Evolutionary conservation across 23 tunicate species (phyloP).

Genomic region (Botrylloides violaceus): DNA sequence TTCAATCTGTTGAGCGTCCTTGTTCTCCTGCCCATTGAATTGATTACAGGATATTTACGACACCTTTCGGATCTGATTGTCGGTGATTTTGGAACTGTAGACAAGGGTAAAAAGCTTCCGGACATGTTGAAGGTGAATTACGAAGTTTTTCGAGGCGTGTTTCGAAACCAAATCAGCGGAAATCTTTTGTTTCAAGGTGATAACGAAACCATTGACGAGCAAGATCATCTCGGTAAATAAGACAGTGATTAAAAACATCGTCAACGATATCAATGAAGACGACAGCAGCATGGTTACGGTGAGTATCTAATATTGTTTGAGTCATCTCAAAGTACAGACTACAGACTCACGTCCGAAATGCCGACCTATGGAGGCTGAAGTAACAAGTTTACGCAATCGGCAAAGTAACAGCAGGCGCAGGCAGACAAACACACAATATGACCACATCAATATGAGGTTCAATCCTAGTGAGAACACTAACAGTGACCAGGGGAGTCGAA

Average conservation of each 20-base stretch:
- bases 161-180: no score
- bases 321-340: no score
- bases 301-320: no score
- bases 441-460: no score
- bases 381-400: no score
- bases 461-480: no score
- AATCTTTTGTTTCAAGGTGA: slow-evolving; percentile 34
- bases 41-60: slow-evolving; percentile 42
- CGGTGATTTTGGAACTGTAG: slow-evolving; percentile 30
- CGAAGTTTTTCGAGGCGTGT: no score
- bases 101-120: slow-evolving; percentile 37
- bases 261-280: slow-evolving; percentile 31
- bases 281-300: slow-evolving; percentile 71
- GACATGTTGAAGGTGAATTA: slow-evolving; percentile 70
- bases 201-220: slow-evolving; percentile 60
- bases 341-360: no score
- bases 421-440: no score
- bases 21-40: slow-evolving; percentile 68
- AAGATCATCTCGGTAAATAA: slow-evolving; percentile 55
- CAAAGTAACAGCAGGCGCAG: no score
- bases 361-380: no score
- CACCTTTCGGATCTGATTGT: slow-evolving; percentile 46
- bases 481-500: no score
- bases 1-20: slow-evolving; percentile 65
- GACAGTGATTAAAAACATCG: slow-evolving; percentile 49